These are phyloP conservation scores for Rhagologus leucostigma DNA, from an alignment of 2,113 vertebrate species.

Conservation along the genomic window DNA sequence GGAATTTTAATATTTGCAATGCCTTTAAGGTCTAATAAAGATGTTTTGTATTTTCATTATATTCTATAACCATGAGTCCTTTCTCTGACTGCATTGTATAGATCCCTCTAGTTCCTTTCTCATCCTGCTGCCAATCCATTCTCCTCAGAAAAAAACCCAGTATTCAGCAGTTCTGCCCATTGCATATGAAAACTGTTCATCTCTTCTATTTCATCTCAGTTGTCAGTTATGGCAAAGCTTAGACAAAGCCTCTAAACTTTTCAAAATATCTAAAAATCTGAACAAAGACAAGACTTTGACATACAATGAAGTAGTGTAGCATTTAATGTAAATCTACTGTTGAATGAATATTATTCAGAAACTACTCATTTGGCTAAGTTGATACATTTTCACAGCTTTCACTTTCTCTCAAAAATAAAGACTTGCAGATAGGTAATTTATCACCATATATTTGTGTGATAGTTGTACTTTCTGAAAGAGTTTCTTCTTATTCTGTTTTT, in stretches of 20 bases:
- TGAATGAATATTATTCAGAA: not conserved
- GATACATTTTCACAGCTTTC: not conserved
- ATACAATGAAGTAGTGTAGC: not conserved
- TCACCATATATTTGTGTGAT: not conserved
- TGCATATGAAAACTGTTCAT: not conserved
- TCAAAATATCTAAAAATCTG: not conserved
- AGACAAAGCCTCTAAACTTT: constrained; percentile 1
- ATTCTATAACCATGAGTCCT: not conserved
- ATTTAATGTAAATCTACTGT: not conserved
- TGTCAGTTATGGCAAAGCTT: not conserved
- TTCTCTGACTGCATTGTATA: not conserved
- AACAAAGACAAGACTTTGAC: not conserved
- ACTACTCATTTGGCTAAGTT: not conserved
- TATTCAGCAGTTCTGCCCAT: not conserved
- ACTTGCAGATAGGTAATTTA: not conserved
- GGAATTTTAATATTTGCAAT: not conserved
- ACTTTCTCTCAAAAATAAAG: not conserved
- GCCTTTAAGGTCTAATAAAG: not conserved
- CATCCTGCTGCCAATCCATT: not conserved
- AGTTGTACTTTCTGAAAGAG: not conserved
- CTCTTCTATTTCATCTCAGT: not conserved
- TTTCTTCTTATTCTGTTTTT: not conserved
- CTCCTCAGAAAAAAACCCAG: not conserved
- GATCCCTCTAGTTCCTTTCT: not conserved
- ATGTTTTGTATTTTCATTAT: not conserved